Evolutionary conservation across 2,797 vertebrate genomes (phyloP).

Genomic region (Rhynchonycteris naso): DNA sequence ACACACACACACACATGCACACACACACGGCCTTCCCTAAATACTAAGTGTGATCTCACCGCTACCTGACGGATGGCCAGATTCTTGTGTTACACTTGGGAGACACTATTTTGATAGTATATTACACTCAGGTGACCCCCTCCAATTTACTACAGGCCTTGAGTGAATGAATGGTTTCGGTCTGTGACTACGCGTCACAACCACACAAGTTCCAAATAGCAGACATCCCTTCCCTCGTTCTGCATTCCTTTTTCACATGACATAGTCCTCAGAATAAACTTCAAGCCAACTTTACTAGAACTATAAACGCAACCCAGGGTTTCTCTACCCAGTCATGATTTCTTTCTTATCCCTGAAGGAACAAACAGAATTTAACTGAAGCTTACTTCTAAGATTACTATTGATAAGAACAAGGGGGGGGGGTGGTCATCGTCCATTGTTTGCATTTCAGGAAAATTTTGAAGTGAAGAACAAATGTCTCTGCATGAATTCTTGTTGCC

Average conservation of each 20-base stretch:
- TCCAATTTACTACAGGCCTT: background rate
- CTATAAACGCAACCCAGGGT: background rate
- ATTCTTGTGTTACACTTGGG: background rate
- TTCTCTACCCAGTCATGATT: background rate
- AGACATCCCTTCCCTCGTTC: background rate
- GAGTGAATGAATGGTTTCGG: background rate
- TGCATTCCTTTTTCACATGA: background rate
- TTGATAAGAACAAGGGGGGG: background rate
- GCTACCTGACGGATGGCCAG: background rate
- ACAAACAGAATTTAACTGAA: background rate
- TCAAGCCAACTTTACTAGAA: no score
- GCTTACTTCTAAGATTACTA: background rate
- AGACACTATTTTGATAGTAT: background rate
- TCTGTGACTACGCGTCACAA: background rate
- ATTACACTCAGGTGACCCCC: background rate
- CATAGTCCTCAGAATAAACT: background rate
- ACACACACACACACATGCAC: fast-evolving
- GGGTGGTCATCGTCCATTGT: background rate
- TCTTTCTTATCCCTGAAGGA: background rate
- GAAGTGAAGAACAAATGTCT: background rate
- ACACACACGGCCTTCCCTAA: background rate
- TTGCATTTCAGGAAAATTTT: background rate
- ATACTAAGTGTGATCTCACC: background rate
- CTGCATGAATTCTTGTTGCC: background rate
- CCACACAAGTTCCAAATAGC: no score